phyloP scores from a whole-genome alignment of 1,140 invertebrate genomes.

The Hormaphis cornu region DNA sequence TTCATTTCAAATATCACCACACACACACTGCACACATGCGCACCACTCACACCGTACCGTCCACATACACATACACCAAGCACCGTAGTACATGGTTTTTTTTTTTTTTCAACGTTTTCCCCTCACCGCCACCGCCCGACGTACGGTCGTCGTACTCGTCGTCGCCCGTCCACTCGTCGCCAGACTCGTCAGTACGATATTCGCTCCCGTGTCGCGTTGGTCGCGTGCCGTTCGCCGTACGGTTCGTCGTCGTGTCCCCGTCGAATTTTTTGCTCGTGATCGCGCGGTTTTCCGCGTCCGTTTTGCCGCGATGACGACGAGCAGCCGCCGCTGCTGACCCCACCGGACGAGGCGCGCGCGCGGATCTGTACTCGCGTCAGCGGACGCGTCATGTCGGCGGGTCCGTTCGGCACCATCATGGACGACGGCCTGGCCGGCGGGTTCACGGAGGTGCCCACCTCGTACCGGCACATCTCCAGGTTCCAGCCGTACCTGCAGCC shows the following conservation, averaged over 20 bases:
- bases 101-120: conserved; percentile 1
- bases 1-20: conserved; percentile 27
- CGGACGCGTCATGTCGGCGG: conserved; percentile 14
- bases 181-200: conserved; percentile 22
- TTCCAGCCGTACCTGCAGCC: conserved; percentile 25
- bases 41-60: no score
- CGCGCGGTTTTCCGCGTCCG: not conserved
- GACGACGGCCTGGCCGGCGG: conserved; percentile 12
- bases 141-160: not conserved
- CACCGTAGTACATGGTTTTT: conserved; percentile 1
- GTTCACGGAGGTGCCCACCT: conserved; percentile 25
- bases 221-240: no score
- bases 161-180: no score
- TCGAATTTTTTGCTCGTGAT: not conserved
- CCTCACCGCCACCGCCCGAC: no score
- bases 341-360: not conserved
- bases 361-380: not conserved
- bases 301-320: not conserved
- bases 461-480: conserved; percentile 24
- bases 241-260: not conserved
- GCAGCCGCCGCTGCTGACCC: not conserved
- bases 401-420: conserved; percentile 22
- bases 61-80: no score
- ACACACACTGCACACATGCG: not conserved
- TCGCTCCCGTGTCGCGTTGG: conserved; percentile 9